Evolutionary conservation across 35 echinoderm and acorn worm genomes (phyloP).

Genomic region (Apostichopus japonicus): DNA sequence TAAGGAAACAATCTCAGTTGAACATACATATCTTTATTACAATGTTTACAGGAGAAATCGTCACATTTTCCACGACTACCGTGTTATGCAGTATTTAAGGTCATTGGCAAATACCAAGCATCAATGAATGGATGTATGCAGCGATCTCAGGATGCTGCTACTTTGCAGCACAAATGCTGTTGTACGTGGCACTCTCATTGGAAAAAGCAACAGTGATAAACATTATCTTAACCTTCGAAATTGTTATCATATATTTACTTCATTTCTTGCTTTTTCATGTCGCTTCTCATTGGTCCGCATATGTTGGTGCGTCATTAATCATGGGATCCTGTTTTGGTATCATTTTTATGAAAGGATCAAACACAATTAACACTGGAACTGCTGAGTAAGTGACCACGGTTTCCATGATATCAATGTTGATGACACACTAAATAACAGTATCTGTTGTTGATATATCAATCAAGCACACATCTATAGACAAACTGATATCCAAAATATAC

Average conservation of each 20-base stretch:
- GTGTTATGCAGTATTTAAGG: neutral
- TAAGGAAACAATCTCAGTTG: neutral
- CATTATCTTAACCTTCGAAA: conserved; percentile 7
- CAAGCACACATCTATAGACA: too few relatives aligned
- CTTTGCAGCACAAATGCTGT: neutral
- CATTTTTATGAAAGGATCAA: neutral
- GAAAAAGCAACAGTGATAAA: neutral
- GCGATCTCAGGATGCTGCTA: neutral
- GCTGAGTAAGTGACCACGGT: too few relatives aligned
- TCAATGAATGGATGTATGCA: neutral
- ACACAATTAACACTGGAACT: neutral
- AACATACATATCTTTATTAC: neutral
- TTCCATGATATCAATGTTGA: too few relatives aligned
- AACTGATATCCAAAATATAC: too few relatives aligned
- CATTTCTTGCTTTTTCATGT: conserved; percentile 12
- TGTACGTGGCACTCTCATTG: neutral
- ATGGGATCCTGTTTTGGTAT: neutral
- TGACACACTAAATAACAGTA: too few relatives aligned
- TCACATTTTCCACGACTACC: neutral
- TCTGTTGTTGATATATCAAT: too few relatives aligned
- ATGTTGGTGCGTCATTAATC: neutral
- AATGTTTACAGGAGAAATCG: neutral
- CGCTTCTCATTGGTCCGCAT: neutral
- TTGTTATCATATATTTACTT: neutral
- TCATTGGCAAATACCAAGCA: neutral